phyloP scores from a whole-genome alignment of 2,797 vertebrate genomes.

The Acipenser oxyrinchus region DNA sequence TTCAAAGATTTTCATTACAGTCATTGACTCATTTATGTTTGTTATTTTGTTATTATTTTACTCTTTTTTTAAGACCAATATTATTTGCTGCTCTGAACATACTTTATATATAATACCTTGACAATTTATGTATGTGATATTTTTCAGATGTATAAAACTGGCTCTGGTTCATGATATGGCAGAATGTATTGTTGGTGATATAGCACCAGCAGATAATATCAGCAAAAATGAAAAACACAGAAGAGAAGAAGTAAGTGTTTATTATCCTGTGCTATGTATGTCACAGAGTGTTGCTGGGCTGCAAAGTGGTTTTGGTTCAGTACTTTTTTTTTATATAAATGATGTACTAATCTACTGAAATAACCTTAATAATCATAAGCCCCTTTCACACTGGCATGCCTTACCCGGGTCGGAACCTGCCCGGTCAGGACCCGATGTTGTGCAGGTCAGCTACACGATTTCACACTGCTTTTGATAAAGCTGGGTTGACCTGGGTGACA shows the following conservation, averaged over 20 bases:
- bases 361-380: not conserved
- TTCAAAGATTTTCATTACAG: too few species aligned
- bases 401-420: too few species aligned
- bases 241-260: conserved; percentile 70
- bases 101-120: not conserved
- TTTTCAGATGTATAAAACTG: conserved; percentile 80
- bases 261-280: rapidly evolving
- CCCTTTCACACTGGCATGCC: too few species aligned
- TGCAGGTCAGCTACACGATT: too few species aligned
- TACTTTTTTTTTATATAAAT: not conserved
- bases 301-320: too few species aligned
- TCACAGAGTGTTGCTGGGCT: not conserved
- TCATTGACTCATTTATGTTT: too few species aligned
- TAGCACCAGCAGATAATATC: conserved; percentile 88
- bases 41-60: too few species aligned
- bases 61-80: too few species aligned
- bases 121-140: conserved; percentile 1
- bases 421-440: too few species aligned
- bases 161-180: conserved; percentile 95
- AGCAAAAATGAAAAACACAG: conserved; percentile 89
- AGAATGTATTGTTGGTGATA: conserved; percentile 96
- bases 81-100: not conserved
- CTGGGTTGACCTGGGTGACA: too few species aligned
- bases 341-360: not conserved
- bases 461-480: too few species aligned